A percentile compares a stretch with the other conserved stretches of the same genome.
Evolutionary conservation across 2,113 vertebrate genomes (phyloP).

Genomic region (Ictalurus punctatus): DNA sequence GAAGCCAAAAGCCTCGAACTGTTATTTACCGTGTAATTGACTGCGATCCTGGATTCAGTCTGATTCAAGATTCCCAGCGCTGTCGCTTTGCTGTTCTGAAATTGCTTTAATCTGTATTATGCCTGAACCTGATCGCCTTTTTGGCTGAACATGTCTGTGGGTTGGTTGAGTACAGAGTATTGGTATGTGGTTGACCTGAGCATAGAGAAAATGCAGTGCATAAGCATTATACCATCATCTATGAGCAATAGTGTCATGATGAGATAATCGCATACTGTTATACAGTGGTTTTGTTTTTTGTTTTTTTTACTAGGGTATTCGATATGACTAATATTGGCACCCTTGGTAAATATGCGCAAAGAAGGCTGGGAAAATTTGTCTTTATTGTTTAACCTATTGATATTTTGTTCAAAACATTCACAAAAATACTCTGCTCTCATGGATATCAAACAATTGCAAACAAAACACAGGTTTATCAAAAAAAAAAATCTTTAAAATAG

Average conservation of each 20-base stretch:
- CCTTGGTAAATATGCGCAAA: no score
- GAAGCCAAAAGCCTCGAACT: conserved; percentile 7
- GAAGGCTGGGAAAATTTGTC: no score
- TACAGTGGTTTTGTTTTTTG: neutral
- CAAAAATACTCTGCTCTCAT: no score
- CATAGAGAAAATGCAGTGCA: neutral
- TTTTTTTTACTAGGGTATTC: no score
- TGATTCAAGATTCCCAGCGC: neutral
- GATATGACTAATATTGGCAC: no score
- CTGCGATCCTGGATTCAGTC: neutral
- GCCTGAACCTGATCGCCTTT: conserved; percentile 3
- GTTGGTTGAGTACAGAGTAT: conserved; percentile 6
- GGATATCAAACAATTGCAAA: no score
- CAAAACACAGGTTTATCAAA: no score
- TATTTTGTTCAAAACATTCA: no score
- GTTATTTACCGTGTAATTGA: neutral
- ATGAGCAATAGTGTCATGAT: neutral
- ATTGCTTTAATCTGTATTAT: conserved; percentile 27
- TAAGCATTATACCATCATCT: neutral
- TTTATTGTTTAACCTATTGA: no score
- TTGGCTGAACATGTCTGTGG: conserved; percentile 6
- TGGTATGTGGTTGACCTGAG: conserved; percentile 1
- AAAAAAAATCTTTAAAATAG: no score
- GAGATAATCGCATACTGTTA: neutral
- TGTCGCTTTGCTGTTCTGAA: neutral